These are phyloP conservation scores for Ovis aries DNA, from an alignment of 2,113 vertebrate genomes.

Conservation along the genomic window DNA sequence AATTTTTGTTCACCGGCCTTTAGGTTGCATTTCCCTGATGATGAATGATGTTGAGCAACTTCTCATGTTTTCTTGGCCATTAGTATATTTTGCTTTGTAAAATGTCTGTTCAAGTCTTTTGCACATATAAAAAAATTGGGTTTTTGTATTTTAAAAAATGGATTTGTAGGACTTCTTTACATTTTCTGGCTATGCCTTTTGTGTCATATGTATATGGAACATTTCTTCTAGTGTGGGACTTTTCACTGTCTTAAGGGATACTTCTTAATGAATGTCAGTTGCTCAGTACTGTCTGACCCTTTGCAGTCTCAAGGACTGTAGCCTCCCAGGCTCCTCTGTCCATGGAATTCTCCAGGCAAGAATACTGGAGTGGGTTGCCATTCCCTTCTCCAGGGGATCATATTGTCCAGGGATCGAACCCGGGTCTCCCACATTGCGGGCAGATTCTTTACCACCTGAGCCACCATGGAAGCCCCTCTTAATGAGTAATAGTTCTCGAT, in stretches of 20 bases:
- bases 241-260: neutral
- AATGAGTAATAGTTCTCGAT: neutral
- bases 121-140: neutral
- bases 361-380: neutral
- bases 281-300: neutral
- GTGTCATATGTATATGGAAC: neutral
- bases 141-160: neutral
- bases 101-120: neutral
- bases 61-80: neutral
- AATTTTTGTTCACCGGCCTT: neutral
- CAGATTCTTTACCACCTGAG: neutral
- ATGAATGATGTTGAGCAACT: neutral
- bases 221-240: neutral
- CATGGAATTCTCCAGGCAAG: neutral
- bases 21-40: neutral
- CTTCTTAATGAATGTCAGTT: neutral
- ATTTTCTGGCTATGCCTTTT: neutral
- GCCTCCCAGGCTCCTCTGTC: neutral
- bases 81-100: slow-evolving; percentile 7
- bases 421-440: neutral
- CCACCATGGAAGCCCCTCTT: neutral
- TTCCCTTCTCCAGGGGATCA: neutral
- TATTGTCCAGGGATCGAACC: neutral
- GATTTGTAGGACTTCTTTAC: neutral
- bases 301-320: neutral